phyloP scores from a whole-genome alignment of 2,113 vertebrate species.

The Sinocyclocheilus anophthalmus region DNA sequence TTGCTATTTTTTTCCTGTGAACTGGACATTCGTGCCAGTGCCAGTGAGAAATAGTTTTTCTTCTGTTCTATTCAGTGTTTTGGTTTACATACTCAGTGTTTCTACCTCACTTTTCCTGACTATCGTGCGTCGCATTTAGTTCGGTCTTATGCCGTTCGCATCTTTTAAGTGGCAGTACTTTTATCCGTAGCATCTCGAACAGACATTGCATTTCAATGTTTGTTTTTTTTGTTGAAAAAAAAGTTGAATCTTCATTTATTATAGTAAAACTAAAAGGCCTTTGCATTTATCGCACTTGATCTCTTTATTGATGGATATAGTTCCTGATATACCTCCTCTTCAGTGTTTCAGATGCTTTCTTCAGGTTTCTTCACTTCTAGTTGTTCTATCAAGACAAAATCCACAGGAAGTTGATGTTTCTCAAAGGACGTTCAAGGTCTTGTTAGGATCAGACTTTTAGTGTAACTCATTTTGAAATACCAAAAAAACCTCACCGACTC shows the following conservation, averaged over 20 bases:
- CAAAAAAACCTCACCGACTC: neutral
- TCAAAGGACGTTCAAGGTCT: neutral
- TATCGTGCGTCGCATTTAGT: neutral
- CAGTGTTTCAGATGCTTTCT: neutral
- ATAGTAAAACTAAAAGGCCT: neutral
- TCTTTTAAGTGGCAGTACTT: neutral
- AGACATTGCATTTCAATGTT: constrained; percentile 11
- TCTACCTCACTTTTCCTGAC: constrained; percentile 48
- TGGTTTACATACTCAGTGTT: constrained; percentile 28
- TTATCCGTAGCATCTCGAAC: neutral
- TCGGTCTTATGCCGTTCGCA: neutral
- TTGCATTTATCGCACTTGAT: neutral
- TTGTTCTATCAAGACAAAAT: neutral
- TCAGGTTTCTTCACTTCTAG: neutral
- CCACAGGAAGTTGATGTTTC: neutral
- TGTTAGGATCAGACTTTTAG: neutral
- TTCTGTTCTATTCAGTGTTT: constrained; percentile 39
- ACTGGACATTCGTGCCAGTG: neutral
- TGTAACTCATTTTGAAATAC: neutral
- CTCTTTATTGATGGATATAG: neutral
- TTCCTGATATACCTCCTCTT: neutral
- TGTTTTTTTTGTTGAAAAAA: neutral
- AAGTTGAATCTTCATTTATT: neutral
- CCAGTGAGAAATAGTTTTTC: neutral
- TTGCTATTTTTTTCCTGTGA: neutral